Evolutionary conservation across 2,888 invertebrate genomes (phyloP).

Genomic region (Pheosia gnoma): DNA sequence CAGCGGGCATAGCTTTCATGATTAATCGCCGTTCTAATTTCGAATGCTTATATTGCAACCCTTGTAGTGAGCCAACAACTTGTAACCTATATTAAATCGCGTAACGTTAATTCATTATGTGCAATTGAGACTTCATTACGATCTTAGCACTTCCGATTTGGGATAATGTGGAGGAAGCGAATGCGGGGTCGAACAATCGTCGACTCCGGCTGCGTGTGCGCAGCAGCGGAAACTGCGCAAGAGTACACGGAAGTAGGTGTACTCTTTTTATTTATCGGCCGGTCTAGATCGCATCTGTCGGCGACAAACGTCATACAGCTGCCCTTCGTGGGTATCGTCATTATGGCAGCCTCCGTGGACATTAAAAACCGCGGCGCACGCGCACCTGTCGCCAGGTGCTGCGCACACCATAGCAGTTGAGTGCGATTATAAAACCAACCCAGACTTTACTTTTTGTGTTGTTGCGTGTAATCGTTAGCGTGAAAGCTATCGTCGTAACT

Average conservation of each 20-base stretch:
- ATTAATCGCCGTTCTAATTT: constrained; percentile 66
- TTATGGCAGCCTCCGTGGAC: constrained; percentile 58
- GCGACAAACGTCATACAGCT: constrained; percentile 73
- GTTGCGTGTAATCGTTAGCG: constrained; percentile 61
- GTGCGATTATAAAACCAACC: constrained; percentile 32
- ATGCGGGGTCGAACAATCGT: constrained; percentile 75
- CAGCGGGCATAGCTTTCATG: constrained; percentile 64
- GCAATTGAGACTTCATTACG: constrained; percentile 49
- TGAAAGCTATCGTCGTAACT: constrained; percentile 66
- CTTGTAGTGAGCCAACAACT: constrained; percentile 37
- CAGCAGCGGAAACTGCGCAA: constrained; percentile 72
- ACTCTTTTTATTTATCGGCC: constrained; percentile 76
- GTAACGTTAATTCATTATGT: not conserved
- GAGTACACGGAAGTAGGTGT: constrained; percentile 75
- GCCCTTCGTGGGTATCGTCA: constrained; percentile 70
- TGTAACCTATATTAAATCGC: constrained; percentile 19
- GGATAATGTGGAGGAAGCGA: constrained; percentile 76
- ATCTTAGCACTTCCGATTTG: constrained; percentile 69
- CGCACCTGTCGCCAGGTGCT: constrained; percentile 80
- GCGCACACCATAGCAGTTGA: constrained; percentile 27
- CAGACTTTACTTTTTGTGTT: constrained; percentile 42
- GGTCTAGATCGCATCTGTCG: constrained; percentile 82
- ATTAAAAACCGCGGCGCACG: constrained; percentile 53
- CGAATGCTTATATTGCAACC: constrained; percentile 48
- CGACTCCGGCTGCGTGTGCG: constrained; percentile 70